Conservation (phyloP, 2,113 vertebrate genomes). For the Oceanites oceanicus region DNA sequence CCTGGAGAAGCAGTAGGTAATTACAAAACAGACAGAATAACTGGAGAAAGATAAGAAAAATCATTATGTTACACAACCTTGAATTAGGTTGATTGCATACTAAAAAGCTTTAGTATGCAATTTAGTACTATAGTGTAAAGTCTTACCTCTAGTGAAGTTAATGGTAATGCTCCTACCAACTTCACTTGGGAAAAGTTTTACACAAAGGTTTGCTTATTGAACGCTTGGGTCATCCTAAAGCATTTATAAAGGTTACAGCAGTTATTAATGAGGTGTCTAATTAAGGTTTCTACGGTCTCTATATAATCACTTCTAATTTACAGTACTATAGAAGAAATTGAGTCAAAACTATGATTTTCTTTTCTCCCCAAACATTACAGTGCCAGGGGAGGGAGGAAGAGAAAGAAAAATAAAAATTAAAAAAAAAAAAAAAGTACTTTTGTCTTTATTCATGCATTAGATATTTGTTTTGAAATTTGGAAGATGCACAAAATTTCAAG, state of each 20-base stretch:
- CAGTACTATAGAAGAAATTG: neutral
- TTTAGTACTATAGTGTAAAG: neutral
- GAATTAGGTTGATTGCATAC: neutral
- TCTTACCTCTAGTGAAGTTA: neutral
- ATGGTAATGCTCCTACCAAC: neutral
- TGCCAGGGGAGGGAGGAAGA: too few species aligned
- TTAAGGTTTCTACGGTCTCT: neutral
- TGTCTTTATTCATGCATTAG: neutral
- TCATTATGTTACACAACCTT: slow-evolving; percentile 2
- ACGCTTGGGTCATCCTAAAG: neutral
- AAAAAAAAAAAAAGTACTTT: neutral
- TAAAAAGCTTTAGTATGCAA: too few species aligned
- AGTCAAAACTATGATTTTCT: neutral
- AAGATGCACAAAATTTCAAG: neutral
- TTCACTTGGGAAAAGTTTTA: neutral
- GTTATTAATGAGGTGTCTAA: slow-evolving; percentile 6
- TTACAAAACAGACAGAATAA: slow-evolving; percentile 21
- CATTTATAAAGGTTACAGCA: neutral
- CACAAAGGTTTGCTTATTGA: neutral
- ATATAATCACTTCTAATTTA: neutral
- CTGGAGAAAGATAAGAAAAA: slow-evolving; percentile 37
- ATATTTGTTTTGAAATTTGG: neutral
- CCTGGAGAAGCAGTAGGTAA: neutral
- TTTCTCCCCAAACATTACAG: neutral
- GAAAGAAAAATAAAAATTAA: too few species aligned